Base-by-base conservation (phyloP, 1,140 invertebrate genomes). In the Aphis craccivora region DNA sequence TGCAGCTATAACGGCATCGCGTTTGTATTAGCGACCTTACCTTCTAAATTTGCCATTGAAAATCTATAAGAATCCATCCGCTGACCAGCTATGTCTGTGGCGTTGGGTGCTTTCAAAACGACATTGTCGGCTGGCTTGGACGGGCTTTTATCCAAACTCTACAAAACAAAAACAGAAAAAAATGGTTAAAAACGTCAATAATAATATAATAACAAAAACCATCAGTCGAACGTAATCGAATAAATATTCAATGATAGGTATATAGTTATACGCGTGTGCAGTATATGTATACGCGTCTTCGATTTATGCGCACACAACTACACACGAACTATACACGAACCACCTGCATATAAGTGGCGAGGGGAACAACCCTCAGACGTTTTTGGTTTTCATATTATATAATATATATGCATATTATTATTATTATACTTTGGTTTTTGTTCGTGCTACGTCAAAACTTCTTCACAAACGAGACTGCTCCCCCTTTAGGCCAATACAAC, bases 41-140 rank as follows among this genome's bases (percentile, higher is more conserved):
- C 97, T 96, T 98, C 98, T 30, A 98, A 96, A 95, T 98, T 98
- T 7, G 98, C 98, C 98, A 98, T 98, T 48, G 98, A 98, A 95
- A 98, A 98, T 94, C 98, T 96, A 95, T 98, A 98, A 87, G 97
- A 97, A 95, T 98, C 98, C 94, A 98, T 98, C 94, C 97, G 96
- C 40, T 97, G 97, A 67, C 91, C 91, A 51, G 91, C 91, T 14
- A 93, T 93, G 23, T 93, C 91, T 9, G 91, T 93, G 40, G 91
- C 67, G 43, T 53, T 83, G 4, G 91, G 91, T 4, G 91, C 76
- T 93, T 93, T 93, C 11, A 93, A 40, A 2, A 35, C 23, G 23
- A 81, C 91, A 53, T 93, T 51, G 20, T 93, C 76, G 76, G 55
- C 48, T 30, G 67, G 43, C 76, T 76, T 81, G 20, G 91, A 35